Base-by-base conservation (phyloP, 2,888 invertebrate genomes). In the Tinea semifulvella region DNA sequence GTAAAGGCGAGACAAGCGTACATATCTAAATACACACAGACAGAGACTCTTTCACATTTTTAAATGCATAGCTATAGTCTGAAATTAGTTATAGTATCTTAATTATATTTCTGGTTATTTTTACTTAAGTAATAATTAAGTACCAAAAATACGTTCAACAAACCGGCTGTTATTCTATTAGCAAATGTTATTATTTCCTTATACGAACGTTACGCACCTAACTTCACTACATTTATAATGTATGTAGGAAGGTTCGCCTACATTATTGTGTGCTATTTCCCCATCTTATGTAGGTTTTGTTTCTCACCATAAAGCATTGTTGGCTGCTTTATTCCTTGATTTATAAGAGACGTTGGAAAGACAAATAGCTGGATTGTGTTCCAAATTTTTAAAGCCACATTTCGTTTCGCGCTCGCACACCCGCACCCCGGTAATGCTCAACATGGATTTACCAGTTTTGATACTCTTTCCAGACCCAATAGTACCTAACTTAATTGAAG, bases 301-400 rank as follows among this genome's bases (percentile, higher is more conserved):
- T 74, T 75, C 47, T 50, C 72, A 66, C 79, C 74, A 82, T 82
- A 82, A 82, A 82, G 76, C 82, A 82, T 82, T 80, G 84, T 83
- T 84, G 84, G 82, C 82, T 83, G 82, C 83, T 83, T 83, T 83
- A 83, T 81, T 79, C 81, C 80, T 80, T 82, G 86, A 87, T 88
- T 88, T 88, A 88, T 86, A 85, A 81, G 83, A 85, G 82, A 85
- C 85, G 85, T 85, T 83, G 79, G 82, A 82, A 87, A 88, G 88
- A 88, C 87, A 87, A 87, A 88, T 86, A 87, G 87, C 82, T 77
- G 86, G 87, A 87, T 87, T 87, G 87, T 86, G 88, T 87, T 84
- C 87, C 85, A 87, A 87, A 88, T 88, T 88, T 87, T 87, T 87
- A 88, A 87, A 85, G 85, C 86, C 86, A 84, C 86, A 87, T 88